Evolutionary conservation across 2,888 invertebrate species (phyloP).

Genomic region (Schrankia costaestrigalis): DNA sequence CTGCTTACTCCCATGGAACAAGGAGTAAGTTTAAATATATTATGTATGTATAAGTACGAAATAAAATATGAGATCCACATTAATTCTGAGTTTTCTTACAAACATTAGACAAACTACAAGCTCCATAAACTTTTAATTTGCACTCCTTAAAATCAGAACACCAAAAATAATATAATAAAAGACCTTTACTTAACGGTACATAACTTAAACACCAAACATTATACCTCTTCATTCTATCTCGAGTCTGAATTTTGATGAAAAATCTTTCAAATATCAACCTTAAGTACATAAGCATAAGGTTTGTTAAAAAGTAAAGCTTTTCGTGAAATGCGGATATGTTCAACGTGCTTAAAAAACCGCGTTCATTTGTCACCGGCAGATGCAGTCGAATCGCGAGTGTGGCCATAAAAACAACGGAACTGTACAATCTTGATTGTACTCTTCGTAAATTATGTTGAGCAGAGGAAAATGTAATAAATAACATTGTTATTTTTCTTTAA

Average conservation of each 20-base stretch:
- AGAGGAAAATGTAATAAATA: no score
- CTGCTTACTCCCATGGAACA: no score
- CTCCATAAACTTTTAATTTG: constrained; percentile 21
- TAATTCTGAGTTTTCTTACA: no score
- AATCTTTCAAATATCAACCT: constrained; percentile 23
- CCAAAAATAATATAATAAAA: constrained; percentile 49
- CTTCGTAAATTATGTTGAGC: constrained; percentile 4
- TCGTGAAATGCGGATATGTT: constrained; percentile 50
- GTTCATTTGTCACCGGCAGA: constrained; percentile 77
- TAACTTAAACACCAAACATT: constrained; percentile 67
- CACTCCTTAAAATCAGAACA: constrained; percentile 30
- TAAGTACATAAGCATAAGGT: constrained; percentile 27
- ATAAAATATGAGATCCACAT: background rate
- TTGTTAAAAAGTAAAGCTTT: constrained; percentile 22
- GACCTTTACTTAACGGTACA: constrained; percentile 56
- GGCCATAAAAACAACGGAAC: constrained; percentile 37
- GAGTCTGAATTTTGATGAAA: constrained; percentile 16
- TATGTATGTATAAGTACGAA: no score
- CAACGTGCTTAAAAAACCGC: constrained; percentile 75
- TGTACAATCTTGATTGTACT: constrained; percentile 1
- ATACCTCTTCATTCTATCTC: constrained; percentile 55
- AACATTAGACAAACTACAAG: constrained; percentile 11
- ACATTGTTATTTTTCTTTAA: no score
- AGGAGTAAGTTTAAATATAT: no score
- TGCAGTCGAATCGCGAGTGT: constrained; percentile 64